Base-by-base conservation (phyloP, 2,113 vertebrate genomes). In the Phaethon lepturus region DNA sequence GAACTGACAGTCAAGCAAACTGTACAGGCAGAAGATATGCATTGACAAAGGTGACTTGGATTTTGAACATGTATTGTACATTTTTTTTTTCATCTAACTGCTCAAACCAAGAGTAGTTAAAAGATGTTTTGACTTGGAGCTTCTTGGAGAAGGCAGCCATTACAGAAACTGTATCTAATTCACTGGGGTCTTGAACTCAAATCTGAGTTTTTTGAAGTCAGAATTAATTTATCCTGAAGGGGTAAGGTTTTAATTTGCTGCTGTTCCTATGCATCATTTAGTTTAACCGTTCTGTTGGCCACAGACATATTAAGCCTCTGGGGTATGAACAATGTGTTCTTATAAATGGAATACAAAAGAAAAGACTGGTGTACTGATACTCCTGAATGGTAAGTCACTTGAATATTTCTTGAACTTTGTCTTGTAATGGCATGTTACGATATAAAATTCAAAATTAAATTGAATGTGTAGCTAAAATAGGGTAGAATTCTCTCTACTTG, bases 1-100 rank as follows among this genome's bases (percentile, higher is more conserved):
- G 98, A 96, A 93, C 95, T 97, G 98, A 97, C 96, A 90, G 94
- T 92, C 96, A 94, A 85, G 85, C 53, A 93, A 90, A 86, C 75
- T 35, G 56, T 91, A 73, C 75, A 69, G 93, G 87, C 93, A 91
- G 87, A 69, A 97, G 64, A 86, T 45, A 59, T 2, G 17, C 13
- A 29, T 22, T 59, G 79, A 69, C 69, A 47, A 10, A 67, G 76
- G 59, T 60, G 35, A 45, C 42, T 91, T 75, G 33, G 24, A n/a
- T 95, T 90, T 88, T 60, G 45, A 94, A 53, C 62, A 9, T 38
- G 62, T 35, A 74, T 63, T 77, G 60, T 87, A 85, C 73, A 56
- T 49, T 87, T 38, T 38, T 38, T 38, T 95, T 93, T 87, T 85
- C 33, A 31, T 89, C 49, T 53, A 66, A 69, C 33, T 88, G 73